Conservation (phyloP, 2,113 vertebrate species). For the Ochotona curzoniae region DNA sequence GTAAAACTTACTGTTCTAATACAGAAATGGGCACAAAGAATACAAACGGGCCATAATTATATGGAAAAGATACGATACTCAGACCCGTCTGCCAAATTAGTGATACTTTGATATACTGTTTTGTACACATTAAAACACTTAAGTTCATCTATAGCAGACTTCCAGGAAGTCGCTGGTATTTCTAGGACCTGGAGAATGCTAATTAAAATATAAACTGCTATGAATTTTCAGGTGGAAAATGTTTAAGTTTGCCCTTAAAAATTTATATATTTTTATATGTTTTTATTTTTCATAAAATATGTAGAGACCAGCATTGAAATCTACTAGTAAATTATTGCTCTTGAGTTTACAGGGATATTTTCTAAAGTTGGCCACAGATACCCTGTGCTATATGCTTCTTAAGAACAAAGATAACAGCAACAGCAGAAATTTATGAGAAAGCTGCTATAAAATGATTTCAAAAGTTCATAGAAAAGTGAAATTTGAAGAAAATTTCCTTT, state of each 20-base stretch:
- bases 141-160: neutral
- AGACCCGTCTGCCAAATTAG: neutral
- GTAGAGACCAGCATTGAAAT: conserved; percentile 16
- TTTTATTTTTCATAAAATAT: conserved; percentile 20
- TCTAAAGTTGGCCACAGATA: neutral
- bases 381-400: neutral
- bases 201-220: neutral
- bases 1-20: neutral
- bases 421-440: neutral
- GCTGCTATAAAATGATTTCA: neutral
- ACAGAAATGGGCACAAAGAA: conserved; percentile 20
- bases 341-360: neutral
- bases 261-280: neutral
- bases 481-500: too few species aligned
- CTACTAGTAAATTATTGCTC: conserved; percentile 29
- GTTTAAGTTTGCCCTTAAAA: neutral
- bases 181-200: neutral
- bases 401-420: neutral
- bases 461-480: too few species aligned
- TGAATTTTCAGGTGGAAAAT: conserved; percentile 1
- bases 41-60: neutral
- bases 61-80: neutral
- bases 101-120: neutral
- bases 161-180: neutral
- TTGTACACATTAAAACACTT: conserved; percentile 11